Percentiles rank a stretch among this genome's conserved stretches.
phyloP scores from a whole-genome alignment of 2,113 vertebrate genomes.

The Macrotus californicus region DNA sequence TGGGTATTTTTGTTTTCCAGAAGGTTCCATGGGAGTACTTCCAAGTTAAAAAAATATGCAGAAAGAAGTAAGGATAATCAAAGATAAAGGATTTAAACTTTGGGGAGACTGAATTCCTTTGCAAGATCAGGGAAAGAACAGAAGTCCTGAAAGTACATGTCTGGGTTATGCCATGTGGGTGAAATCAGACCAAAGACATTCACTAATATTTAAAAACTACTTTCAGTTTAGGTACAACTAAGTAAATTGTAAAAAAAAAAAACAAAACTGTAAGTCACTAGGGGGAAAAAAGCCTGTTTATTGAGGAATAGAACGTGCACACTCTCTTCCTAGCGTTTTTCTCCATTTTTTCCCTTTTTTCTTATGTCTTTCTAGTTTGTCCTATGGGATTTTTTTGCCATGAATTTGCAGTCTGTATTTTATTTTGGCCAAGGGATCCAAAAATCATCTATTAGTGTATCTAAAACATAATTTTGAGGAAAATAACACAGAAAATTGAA shows the following conservation, averaged over 20 bases:
- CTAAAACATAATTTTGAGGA: constrained; percentile 2
- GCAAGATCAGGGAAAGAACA: background rate
- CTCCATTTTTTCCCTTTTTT: background rate
- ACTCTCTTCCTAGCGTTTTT: background rate
- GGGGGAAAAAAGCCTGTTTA: background rate
- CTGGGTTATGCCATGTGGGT: background rate
- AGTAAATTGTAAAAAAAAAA: background rate
- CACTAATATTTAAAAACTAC: background rate
- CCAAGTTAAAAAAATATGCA: background rate
- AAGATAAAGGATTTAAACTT: constrained; percentile 46
- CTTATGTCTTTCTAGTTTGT: background rate
- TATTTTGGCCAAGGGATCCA: background rate
- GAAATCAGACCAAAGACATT: background rate
- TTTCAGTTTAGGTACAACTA: background rate
- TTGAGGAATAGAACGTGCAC: background rate
- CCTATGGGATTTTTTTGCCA: background rate
- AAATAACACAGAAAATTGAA: background rate
- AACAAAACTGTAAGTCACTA: background rate
- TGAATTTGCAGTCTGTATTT: background rate
- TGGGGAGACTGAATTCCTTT: constrained; percentile 18
- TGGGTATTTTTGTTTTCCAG: constrained; percentile 39
- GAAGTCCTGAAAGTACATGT: background rate
- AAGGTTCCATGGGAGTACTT: constrained; percentile 25
- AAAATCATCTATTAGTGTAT: background rate
- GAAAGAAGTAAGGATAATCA: background rate